phyloP scores from a whole-genome alignment of 2,888 invertebrate species.

The Pseudococcus longispinus region DNA sequence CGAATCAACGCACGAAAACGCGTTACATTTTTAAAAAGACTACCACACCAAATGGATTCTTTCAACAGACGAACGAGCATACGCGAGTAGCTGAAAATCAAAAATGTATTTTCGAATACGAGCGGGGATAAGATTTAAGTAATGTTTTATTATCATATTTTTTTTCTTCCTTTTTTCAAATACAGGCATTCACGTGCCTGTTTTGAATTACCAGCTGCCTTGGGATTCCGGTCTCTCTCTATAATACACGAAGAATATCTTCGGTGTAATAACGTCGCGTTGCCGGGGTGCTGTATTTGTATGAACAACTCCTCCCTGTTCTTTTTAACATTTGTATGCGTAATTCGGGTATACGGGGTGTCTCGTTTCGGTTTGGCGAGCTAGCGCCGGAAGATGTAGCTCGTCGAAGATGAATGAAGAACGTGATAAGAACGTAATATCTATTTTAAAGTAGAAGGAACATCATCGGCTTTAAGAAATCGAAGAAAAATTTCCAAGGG shows the following conservation, averaged over 20 bases:
- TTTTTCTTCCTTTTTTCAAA: slow-evolving; percentile 8
- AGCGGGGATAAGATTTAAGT: slow-evolving; percentile 36
- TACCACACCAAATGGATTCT: slow-evolving; percentile 21
- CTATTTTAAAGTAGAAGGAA: too few relatives aligned
- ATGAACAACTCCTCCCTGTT: background rate
- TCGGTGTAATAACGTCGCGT: background rate
- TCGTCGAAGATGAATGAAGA: too few relatives aligned
- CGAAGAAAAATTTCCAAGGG: too few relatives aligned
- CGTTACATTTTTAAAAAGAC: slow-evolving; percentile 39
- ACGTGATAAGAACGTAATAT: too few relatives aligned
- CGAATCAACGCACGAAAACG: slow-evolving; percentile 35
- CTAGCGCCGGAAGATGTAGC: too few relatives aligned
- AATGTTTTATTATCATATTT: slow-evolving; percentile 32
- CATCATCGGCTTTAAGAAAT: too few relatives aligned
- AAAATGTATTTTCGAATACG: slow-evolving; percentile 31
- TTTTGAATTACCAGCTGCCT: slow-evolving; percentile 25
- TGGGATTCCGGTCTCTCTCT: background rate
- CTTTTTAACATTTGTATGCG: background rate
- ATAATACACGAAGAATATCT: background rate
- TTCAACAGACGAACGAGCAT: background rate
- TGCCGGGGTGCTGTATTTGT: background rate
- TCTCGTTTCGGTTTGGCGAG: too few relatives aligned
- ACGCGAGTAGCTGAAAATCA: slow-evolving; percentile 11
- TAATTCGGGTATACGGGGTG: too few relatives aligned
- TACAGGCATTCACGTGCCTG: slow-evolving; percentile 34